Evolutionary conservation across 1,140 invertebrate species (phyloP).

Genomic region (Chironomus striatipennis): DNA sequence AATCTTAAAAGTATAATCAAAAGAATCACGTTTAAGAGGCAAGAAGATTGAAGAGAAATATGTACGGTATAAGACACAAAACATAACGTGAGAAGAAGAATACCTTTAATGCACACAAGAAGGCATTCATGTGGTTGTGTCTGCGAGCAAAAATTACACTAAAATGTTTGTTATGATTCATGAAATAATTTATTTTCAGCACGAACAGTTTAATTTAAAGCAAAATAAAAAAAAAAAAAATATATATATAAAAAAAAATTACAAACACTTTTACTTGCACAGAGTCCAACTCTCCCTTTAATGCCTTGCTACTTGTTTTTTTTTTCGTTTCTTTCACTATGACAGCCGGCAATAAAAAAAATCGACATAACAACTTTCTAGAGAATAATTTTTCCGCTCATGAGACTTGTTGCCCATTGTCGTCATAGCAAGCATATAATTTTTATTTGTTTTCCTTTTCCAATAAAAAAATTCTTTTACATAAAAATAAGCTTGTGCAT

Average conservation of each 20-base stretch:
- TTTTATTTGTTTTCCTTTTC: not conserved
- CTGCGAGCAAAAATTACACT: too few species aligned
- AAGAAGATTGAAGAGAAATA: not conserved
- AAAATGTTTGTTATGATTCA: too few species aligned
- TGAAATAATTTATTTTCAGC: too few species aligned
- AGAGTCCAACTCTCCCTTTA: too few species aligned
- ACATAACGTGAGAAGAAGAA: slow-evolving; percentile 12
- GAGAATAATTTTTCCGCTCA: too few species aligned
- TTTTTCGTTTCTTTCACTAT: not conserved
- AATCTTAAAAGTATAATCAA: not conserved
- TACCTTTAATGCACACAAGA: not conserved
- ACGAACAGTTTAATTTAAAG: too few species aligned
- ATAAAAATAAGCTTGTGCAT: slow-evolving; percentile 1
- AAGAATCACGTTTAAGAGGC: slow-evolving; percentile 5
- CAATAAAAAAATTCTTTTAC: slow-evolving; percentile 10
- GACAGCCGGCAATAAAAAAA: not conserved
- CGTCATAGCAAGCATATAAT: not conserved
- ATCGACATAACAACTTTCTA: too few species aligned
- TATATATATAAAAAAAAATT: too few species aligned
- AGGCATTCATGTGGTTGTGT: too few species aligned
- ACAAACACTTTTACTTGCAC: too few species aligned
- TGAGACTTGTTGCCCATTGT: slow-evolving; percentile 6
- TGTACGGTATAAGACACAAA: not conserved
- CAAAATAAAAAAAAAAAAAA: too few species aligned
- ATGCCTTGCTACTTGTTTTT: too few species aligned